Evolutionary conservation across 2,888 invertebrate genomes (phyloP), one percentile per base, ranked within the genome.

Genomic region (Octonoba sinensis): DNA sequence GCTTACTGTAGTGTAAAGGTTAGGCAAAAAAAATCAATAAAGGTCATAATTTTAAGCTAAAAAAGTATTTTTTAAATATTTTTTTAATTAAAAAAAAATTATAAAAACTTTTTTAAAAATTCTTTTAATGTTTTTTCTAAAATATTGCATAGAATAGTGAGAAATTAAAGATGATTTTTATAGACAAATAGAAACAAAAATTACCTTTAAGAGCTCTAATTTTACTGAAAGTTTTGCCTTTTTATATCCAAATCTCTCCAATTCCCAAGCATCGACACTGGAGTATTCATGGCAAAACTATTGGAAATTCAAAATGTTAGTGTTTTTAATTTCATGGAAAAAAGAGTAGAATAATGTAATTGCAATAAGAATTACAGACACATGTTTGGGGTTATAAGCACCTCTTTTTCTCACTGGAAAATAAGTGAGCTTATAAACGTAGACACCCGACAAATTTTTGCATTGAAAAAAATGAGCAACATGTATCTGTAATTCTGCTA

Each of bases 161-260:
- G 15, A 59, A 59, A 24, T 15, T 6, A 16, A 18, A 20, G 54
- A 8, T 0, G 16, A 16, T 54, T 18, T 18, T 54, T 2, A 18
- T 18, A 54, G n/a, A 62, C n/a, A 36, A 57, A n/a, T 56, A 36
- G n/a, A 22, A 51, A 4, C 51, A 57, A 51, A 65, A 82, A 87
- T 88, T 92, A 96, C 96, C 92, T 97, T 96, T 78, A 98, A 91
- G 86, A 96, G 92, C 85, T 94, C 92, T 83, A 99, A 91, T 91
- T 98, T 98, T 16, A 96, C 94, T 86, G 93, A 92, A 69, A 95
- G 91, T 86, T 95, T 93, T 85, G 96, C 93, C 90, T 96, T 95
- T 88, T 95, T 95, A 90, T 97, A 99, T 54, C 97, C 97, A 90
- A 96, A 96, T 85, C 96, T 91, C 89, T 97, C 97, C 76, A 98